A percentile compares a stretch with the other conserved stretches of the same genome.
phyloP scores from a whole-genome alignment of 2,797 vertebrate species.

The Melanotaenia parkinsoni region DNA sequence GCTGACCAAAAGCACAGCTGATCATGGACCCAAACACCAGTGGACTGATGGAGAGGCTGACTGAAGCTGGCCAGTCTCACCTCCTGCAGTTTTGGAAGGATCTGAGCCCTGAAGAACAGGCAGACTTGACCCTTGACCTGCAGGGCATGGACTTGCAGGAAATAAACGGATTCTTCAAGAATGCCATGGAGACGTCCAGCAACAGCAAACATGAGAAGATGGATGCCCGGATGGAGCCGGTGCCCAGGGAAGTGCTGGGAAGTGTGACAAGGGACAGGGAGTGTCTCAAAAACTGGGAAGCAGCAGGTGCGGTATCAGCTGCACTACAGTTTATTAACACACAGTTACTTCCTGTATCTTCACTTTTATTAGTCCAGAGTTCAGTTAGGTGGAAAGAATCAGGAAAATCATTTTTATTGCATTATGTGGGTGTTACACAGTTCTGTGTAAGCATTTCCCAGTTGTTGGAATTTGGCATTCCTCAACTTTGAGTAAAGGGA shows the following conservation, averaged over 20 bases:
- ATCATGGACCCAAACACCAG: constrained; percentile 81
- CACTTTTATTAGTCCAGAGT: background rate
- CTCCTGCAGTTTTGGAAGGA: constrained; percentile 89
- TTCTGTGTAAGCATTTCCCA: background rate
- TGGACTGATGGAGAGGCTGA: constrained; percentile 75
- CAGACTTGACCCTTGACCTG: constrained; percentile 79
- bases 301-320: constrained; percentile 80
- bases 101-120: constrained; percentile 79
- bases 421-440: background rate
- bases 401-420: background rate
- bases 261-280: constrained; percentile 89
- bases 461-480: background rate
- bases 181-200: constrained; percentile 81
- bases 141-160: constrained; percentile 87
- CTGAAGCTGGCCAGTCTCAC: constrained; percentile 86
- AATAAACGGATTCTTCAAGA: constrained; percentile 87
- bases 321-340: background rate
- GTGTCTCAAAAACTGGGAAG: constrained; percentile 88
- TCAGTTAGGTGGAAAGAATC: constrained; percentile 4
- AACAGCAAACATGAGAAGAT: constrained; percentile 82
- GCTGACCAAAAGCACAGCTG: constrained; percentile 11
- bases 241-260: constrained; percentile 91
- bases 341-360: background rate
- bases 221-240: constrained; percentile 90
- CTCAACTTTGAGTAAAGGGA: background rate